Evolutionary conservation across 2,797 vertebrate genomes (phyloP).

Genomic region (Helarctos malayanus): DNA sequence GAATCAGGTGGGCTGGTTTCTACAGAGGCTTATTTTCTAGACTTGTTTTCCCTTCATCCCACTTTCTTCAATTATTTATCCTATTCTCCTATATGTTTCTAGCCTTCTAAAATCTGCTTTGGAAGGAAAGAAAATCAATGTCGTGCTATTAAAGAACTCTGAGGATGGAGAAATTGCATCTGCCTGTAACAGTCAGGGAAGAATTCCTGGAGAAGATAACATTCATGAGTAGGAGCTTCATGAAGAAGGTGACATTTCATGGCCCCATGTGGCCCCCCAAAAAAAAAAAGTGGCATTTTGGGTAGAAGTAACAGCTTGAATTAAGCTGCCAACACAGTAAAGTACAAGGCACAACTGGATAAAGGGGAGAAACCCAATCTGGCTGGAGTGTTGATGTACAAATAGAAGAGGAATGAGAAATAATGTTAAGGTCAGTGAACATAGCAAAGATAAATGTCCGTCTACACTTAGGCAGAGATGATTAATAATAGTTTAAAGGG

Average conservation of each 20-base stretch:
- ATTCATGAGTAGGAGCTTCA: neutral
- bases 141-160: neutral
- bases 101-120: conserved; percentile 38
- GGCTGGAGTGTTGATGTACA: neutral
- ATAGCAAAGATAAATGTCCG: neutral
- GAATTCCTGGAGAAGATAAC: neutral
- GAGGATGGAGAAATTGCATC: neutral
- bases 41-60: conserved; percentile 35
- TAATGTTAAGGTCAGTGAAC: neutral
- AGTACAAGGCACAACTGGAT: neutral
- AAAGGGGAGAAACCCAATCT: neutral
- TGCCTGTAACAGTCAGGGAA: neutral
- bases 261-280: neutral
- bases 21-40: neutral
- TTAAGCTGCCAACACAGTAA: neutral
- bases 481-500: neutral
- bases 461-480: neutral
- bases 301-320: neutral
- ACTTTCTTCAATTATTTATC: conserved; percentile 22
- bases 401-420: neutral
- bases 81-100: neutral
- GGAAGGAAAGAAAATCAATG: conserved; percentile 58
- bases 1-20: neutral
- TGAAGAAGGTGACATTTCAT: neutral
- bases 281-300: neutral